phyloP scores from a whole-genome alignment of 2,797 vertebrate genomes.

The Nyctalus aviator region DNA sequence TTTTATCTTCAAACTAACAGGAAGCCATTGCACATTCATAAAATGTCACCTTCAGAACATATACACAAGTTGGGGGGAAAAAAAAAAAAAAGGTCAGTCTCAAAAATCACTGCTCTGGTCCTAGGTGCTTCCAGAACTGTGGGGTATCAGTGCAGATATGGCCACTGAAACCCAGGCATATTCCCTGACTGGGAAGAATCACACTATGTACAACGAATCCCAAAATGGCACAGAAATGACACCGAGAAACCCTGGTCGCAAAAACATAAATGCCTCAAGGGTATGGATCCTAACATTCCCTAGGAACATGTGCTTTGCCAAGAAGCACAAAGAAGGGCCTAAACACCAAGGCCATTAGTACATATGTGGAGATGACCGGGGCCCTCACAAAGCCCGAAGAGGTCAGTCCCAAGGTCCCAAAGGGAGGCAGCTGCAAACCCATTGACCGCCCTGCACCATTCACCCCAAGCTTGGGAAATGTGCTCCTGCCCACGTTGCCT shows the following conservation, averaged over 20 bases:
- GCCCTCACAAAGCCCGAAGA: not conserved
- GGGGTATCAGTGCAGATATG: not conserved
- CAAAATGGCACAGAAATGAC: not conserved
- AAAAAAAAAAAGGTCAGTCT: not conserved
- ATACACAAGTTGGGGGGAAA: not conserved
- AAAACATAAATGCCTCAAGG: not conserved
- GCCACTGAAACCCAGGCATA: not conserved
- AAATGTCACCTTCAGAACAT: not conserved
- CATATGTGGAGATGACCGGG: accelerated
- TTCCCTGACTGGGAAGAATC: not conserved
- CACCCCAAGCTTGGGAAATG: not conserved
- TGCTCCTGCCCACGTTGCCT: not conserved
- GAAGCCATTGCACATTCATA: not conserved
- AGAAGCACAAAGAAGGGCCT: not conserved
- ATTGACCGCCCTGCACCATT: not conserved
- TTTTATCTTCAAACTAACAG: not conserved
- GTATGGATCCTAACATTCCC: not conserved
- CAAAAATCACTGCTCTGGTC: not conserved
- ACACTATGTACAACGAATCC: not conserved
- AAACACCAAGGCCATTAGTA: not conserved
- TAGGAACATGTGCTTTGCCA: not conserved
- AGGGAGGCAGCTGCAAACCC: not conserved
- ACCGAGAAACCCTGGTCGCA: not conserved
- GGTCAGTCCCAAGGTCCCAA: not conserved
- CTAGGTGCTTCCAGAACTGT: not conserved